These are phyloP conservation scores for Crocuta crocuta DNA, from an alignment of 2,113 vertebrate genomes.

Conservation along the genomic window DNA sequence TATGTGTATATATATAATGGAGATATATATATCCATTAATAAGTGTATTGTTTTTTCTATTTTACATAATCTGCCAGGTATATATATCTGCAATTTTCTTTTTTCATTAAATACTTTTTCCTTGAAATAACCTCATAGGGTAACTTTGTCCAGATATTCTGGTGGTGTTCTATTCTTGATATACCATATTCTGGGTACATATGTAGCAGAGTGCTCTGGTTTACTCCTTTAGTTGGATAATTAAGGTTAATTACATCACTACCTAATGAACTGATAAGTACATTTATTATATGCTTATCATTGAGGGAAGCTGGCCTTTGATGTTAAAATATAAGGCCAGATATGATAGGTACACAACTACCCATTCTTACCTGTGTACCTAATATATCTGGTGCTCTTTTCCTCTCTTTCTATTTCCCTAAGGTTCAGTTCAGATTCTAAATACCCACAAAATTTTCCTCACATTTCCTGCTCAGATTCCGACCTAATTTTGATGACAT, in stretches of 20 bases:
- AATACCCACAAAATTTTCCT: neutral
- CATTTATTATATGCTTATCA: neutral
- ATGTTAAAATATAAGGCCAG: neutral
- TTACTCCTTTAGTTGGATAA: neutral
- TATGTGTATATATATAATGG: no score
- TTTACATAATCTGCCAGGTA: neutral
- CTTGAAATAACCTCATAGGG: neutral
- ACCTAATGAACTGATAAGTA: neutral
- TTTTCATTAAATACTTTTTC: neutral
- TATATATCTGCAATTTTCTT: conserved; percentile 15
- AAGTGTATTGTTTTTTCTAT: neutral
- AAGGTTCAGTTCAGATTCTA: neutral
- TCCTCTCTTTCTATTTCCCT: neutral
- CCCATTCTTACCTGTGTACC: neutral
- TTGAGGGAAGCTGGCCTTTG: neutral
- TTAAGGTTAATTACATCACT: neutral
- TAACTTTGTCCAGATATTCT: conserved; percentile 28
- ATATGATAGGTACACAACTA: neutral
- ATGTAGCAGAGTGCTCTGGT: neutral
- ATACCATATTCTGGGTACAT: neutral
- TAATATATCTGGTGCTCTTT: neutral
- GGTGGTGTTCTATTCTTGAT: neutral
- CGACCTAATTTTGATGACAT: neutral
- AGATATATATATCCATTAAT: neutral
- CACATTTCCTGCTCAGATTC: neutral